Percentiles rank a stretch among this genome's conserved stretches.
phyloP scores from a whole-genome alignment of 2,113 vertebrate genomes.

The Capricornis sumatraensis region DNA sequence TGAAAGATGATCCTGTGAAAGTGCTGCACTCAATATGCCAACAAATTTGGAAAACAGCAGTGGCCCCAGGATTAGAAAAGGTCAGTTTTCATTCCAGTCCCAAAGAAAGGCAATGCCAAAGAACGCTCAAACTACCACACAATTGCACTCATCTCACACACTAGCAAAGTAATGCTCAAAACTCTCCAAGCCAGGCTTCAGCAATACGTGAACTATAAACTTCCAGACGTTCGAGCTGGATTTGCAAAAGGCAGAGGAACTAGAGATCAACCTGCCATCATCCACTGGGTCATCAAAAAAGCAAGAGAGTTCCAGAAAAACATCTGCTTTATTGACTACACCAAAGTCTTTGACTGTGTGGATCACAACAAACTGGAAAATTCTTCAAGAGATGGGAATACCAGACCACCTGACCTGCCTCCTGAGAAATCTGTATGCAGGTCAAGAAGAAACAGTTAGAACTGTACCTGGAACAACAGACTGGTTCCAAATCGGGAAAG shows the following conservation, averaged over 20 bases:
- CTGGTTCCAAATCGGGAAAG: not conserved
- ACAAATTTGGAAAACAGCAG: too few relatives aligned
- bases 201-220: accelerated
- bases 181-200: not conserved
- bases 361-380: not conserved
- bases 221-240: not conserved
- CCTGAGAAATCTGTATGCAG: not conserved
- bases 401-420: not conserved
- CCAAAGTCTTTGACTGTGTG: not conserved
- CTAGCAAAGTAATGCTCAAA: not conserved
- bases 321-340: not conserved
- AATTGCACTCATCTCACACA: not conserved
- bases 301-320: not conserved
- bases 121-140: not conserved
- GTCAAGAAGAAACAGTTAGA: not conserved
- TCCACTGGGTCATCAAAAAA: not conserved
- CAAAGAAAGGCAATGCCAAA: not conserved
- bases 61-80: too few relatives aligned
- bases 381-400: not conserved
- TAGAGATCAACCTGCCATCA: not conserved
- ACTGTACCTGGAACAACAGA: not conserved
- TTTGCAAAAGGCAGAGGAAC: not conserved
- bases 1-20: too few relatives aligned
- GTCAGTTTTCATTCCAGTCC: not conserved
- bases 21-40: too few relatives aligned